Evolutionary conservation across 2,888 invertebrate genomes (phyloP), one percentile per base, ranked within the genome.

Genomic region (Eumacrocentrus americanus): DNA sequence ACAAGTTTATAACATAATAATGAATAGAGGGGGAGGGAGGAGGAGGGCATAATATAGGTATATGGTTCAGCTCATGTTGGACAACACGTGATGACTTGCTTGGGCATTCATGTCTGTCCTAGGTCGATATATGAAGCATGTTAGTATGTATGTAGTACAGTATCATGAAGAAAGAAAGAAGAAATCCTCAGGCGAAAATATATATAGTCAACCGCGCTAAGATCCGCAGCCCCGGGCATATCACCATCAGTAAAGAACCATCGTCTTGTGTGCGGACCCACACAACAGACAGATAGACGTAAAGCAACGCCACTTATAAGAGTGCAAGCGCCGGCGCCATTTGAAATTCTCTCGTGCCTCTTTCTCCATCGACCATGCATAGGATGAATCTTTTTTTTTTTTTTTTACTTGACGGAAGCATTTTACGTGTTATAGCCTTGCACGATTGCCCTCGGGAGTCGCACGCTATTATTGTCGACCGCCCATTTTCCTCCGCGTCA

Each of bases 261-360:
- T 29, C 12, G 34, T 11, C 16, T 42, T 18, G 9, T 20, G 6
- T 9, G 22, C 44, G 20, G 25, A 40, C 37, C 22, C 7, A 46
- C 38, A 52, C 37, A 35, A 46, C 12, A 53, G 58, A 42, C 12
- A 51, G 47, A 46, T 14, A 35, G 50, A 40, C 2, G 29, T 16
- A 3, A 52, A 25, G 14, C 12, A 7, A 52, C 11, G 23, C 20
- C n/a, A 22, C 12, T 37, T 29, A 6, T 29, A 9, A 52, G 35
- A 52, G 51, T 20, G 14, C 18, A 40, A 53, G 59, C 60, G 60
- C 54, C 60, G 60, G 60, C 60, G 60, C 60, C 54, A 55, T 54
- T 60, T 55, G 44, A 46, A 52, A 52, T 46, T 58, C 52, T 46
- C 40, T 18, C 16, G 5, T 23, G 46, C 9, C 23, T 25, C 37